These are phyloP conservation scores for Pachydiplax longipennis DNA, from an alignment of 2,888 invertebrate species.

Conservation along the genomic window DNA sequence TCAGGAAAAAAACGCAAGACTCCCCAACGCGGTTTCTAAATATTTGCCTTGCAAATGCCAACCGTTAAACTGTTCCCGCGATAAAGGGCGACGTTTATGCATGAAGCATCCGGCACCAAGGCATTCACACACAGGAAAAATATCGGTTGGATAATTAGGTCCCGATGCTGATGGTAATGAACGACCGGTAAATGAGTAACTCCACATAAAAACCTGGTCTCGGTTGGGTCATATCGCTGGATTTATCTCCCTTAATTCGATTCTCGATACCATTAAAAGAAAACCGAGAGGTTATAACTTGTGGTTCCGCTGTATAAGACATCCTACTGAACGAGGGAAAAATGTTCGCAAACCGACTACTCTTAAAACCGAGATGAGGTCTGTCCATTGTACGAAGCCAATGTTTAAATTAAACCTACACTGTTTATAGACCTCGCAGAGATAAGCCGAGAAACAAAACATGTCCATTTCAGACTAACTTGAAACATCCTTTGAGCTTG, in stretches of 20 bases:
- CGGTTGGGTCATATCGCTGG: not conserved
- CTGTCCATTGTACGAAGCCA: not conserved
- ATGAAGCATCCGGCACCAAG: constrained; percentile 18
- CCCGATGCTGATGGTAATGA: constrained; percentile 30
- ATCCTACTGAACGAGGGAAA: not conserved
- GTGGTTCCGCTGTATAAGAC: not conserved
- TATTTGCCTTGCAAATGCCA: constrained; percentile 36
- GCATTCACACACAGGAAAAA: constrained; percentile 12
- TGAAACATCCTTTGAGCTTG: not conserved
- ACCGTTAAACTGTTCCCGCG: constrained; percentile 29
- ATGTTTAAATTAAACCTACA: not conserved
- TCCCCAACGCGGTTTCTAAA: constrained; percentile 24
- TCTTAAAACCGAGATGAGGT: not conserved
- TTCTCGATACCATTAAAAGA: constrained; percentile 1
- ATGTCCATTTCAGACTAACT: not conserved
- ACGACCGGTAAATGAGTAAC: constrained; percentile 30
- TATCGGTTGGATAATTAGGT: constrained; percentile 32
- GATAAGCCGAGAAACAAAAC: not conserved
- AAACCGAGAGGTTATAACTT: not conserved
- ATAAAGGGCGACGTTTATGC: constrained; percentile 18
- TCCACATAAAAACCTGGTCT: not conserved
- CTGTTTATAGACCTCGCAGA: not conserved
- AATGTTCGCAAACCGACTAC: not conserved
- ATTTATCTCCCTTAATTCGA: not conserved
- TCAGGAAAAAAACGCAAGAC: constrained; percentile 28